Base-by-base conservation (phyloP, 2,797 vertebrate species). In the Babyrousa celebensis region DNA sequence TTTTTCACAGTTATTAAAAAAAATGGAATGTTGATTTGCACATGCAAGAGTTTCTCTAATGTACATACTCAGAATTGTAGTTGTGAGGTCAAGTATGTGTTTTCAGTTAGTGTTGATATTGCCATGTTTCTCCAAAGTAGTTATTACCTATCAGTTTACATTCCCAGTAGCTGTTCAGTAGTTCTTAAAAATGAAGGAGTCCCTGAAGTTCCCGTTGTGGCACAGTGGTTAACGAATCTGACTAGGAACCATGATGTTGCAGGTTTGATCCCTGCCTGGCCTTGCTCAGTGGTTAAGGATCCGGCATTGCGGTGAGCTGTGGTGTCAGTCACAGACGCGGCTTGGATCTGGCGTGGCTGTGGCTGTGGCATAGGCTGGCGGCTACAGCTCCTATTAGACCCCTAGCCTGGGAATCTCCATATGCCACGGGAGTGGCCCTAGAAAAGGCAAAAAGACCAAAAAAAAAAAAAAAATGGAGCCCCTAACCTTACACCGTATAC, bases 1-100 rank as follows among this genome's bases (percentile, higher is more conserved):
- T 60, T 87, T 86, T 60, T 83, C 70, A 75, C 17, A 92, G 3
- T 52, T 82, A 65, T 29, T 12, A 21, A 79, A 63, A 63, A 43
- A 27, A 88, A 58, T 21, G 52, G 32, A 75, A 58, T 43, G 52
- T 84, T n/a, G 62, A 58, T 48, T 75, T 68, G 12, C 32, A 85
- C 56, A 27, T 86, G 11, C 29, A 40, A 58, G 54, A 56, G 3
- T 83, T 83, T 79, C 40, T 85, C 10, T 71, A 63, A n/a, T 63
- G 43, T 79, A 70, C 21, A 58, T 60, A 67, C 15, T 85, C 85
- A 87, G 84, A 90, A 70, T 48, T 90, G 2, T 80, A 93, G 79
- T 71, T 32, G 27, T 70, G 52, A 65, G 12, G 12, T 62, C 56
- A 23, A 65, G 43, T 67, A 25, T 58, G 21, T 7, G 70, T 83